Conservation (phyloP, 2,797 vertebrate species). For the Centroberyx gerrardi region DNA sequence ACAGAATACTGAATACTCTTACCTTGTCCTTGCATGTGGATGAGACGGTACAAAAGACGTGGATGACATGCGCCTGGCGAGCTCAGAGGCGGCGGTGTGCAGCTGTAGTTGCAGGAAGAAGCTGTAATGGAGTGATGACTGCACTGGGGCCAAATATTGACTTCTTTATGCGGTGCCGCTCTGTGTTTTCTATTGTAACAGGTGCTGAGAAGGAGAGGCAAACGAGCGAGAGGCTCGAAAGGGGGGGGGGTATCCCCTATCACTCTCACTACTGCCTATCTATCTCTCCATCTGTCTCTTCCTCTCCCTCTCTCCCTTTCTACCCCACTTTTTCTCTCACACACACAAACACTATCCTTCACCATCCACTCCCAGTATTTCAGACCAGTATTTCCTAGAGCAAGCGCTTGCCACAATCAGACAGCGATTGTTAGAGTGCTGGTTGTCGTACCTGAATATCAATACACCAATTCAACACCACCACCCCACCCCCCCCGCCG, state of each 20-base stretch:
- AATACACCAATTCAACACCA: slow-evolving; percentile 35
- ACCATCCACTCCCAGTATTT: slow-evolving; percentile 46
- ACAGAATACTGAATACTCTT: neutral
- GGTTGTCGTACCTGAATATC: slow-evolving; percentile 23
- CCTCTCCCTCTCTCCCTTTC: neutral
- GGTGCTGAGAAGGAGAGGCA: neutral
- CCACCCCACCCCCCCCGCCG: no score
- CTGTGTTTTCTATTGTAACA: neutral
- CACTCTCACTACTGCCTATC: neutral
- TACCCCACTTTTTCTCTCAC: neutral
- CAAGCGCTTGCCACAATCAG: slow-evolving; percentile 54
- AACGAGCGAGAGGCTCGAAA: neutral
- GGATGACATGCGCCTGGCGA: neutral
- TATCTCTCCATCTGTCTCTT: neutral
- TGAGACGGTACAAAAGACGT: neutral
- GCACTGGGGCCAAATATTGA: neutral
- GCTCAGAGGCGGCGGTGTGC: neutral
- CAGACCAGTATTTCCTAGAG: slow-evolving; percentile 24
- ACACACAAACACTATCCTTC: slow-evolving; percentile 24
- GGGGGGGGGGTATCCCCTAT: neutral
- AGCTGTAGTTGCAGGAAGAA: neutral
- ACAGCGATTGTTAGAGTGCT: slow-evolving; percentile 41
- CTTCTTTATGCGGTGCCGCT: slow-evolving; percentile 8
- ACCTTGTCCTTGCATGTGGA: neutral
- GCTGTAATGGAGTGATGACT: neutral